Evolutionary conservation across 2,797 vertebrate genomes (phyloP).

Genomic region (Sebastes alutus): DNA sequence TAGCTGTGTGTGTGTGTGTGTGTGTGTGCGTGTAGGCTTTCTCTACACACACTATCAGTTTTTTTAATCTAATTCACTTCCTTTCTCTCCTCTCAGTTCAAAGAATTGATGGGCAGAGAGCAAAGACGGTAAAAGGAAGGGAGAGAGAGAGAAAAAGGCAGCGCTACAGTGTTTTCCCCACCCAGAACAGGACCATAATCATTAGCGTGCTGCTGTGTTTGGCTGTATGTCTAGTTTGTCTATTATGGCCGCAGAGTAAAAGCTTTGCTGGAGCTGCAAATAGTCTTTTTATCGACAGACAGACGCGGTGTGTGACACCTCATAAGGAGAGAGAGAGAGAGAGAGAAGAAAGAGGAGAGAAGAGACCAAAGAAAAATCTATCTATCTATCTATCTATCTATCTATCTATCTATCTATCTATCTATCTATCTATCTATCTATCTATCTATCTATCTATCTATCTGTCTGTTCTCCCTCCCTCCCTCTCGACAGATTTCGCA

Average conservation of each 20-base stretch:
- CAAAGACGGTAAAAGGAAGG: constrained; percentile 2
- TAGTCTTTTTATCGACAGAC: constrained; percentile 49
- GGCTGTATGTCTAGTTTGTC: constrained; percentile 55
- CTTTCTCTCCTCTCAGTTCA: constrained; percentile 25
- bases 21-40: background rate
- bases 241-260: constrained; percentile 52
- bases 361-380: background rate
- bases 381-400: background rate
- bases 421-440: background rate
- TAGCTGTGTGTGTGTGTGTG: background rate
- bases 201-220: constrained; percentile 61
- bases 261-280: constrained; percentile 62
- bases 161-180: background rate
- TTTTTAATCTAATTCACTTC: constrained; percentile 37
- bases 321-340: background rate
- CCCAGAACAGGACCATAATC: constrained; percentile 44
- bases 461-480: background rate
- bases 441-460: background rate
- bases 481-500: constrained; percentile 7
- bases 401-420: background rate
- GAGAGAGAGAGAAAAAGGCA: background rate
- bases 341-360: background rate
- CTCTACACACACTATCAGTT: constrained; percentile 36
- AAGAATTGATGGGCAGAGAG: constrained; percentile 5
- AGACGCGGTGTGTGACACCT: constrained; percentile 31